These are phyloP conservation scores for Hemithea aestivaria DNA, from an alignment of 2,888 invertebrate genomes.

Conservation along the genomic window DNA sequence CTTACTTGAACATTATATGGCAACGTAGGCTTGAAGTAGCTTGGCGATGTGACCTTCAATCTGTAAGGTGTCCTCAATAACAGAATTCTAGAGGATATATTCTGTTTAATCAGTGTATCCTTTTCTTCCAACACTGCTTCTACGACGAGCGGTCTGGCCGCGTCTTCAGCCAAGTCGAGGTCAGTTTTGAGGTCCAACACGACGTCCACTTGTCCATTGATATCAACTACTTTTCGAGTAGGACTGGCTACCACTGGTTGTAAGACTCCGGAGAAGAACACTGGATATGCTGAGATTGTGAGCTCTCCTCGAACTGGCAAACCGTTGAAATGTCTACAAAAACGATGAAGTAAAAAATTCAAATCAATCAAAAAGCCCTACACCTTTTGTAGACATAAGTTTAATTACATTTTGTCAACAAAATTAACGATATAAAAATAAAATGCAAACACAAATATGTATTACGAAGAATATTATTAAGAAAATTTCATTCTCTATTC, in stretches of 20 bases:
- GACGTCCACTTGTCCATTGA: conserved; percentile 82
- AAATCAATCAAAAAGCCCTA: too few relatives aligned
- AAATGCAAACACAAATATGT: too few relatives aligned
- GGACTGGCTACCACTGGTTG: conserved; percentile 88
- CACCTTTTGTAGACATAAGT: too few relatives aligned
- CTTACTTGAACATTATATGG: conserved; percentile 85
- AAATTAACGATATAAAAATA: too few relatives aligned
- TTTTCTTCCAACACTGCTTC: conserved; percentile 95
- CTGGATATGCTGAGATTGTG: conserved; percentile 90
- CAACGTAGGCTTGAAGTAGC: conserved; percentile 93
- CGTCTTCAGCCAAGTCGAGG: conserved; percentile 85
- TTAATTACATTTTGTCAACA: too few relatives aligned
- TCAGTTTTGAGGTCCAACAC: conserved; percentile 88
- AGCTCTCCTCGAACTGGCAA: conserved; percentile 92
- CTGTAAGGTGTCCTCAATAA: conserved; percentile 77
- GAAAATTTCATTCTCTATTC: too few relatives aligned
- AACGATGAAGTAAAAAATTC: too few relatives aligned
- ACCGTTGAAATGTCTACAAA: conserved; percentile 88
- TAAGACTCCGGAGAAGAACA: conserved; percentile 87
- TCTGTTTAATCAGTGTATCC: conserved; percentile 90
- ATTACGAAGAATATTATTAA: too few relatives aligned
- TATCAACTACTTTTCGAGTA: conserved; percentile 84
- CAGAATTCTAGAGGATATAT: conserved; percentile 82
- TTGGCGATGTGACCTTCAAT: conserved; percentile 89
- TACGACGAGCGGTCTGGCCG: conserved; percentile 89